A percentile compares a stretch with the other conserved stretches of the same genome.
phyloP scores from a whole-genome alignment of 2,888 invertebrate genomes.

The Lobophora halterata region DNA sequence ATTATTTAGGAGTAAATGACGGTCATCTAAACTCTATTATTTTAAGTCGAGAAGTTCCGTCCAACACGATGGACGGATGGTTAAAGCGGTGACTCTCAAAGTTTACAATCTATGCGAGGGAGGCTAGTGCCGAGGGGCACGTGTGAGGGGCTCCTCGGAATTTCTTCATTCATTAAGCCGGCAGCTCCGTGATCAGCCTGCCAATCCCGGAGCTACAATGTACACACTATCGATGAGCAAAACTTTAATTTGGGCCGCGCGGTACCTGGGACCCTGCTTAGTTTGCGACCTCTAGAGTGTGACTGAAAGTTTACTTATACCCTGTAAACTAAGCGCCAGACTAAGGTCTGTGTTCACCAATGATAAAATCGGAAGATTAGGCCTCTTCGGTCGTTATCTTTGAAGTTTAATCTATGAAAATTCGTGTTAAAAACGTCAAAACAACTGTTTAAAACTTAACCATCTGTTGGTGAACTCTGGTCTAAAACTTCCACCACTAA shows the following conservation, averaged over 20 bases:
- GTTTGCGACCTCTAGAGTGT: slow-evolving; percentile 57
- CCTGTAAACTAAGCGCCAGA: too few species aligned
- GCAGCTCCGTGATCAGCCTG: slow-evolving; percentile 67
- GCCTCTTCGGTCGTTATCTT: too few species aligned
- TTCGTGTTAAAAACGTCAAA: too few species aligned
- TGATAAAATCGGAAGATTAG: too few species aligned
- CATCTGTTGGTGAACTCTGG: too few species aligned
- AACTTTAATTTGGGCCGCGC: slow-evolving; percentile 72
- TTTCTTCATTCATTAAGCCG: slow-evolving; percentile 78
- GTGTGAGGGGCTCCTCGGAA: slow-evolving; percentile 60
- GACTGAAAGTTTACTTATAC: slow-evolving; percentile 62
- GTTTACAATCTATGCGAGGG: slow-evolving; percentile 62
- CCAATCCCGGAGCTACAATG: slow-evolving; percentile 57
- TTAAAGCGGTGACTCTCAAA: slow-evolving; percentile 39
- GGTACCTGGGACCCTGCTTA: slow-evolving; percentile 68
- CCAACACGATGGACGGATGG: slow-evolving; percentile 21
- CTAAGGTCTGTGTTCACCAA: too few species aligned
- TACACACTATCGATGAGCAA: slow-evolving; percentile 61
- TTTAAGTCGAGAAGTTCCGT: slow-evolving; percentile 19
- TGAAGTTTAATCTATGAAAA: too few species aligned
- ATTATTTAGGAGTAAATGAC: slow-evolving; percentile 30
- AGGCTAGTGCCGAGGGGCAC: slow-evolving; percentile 46
- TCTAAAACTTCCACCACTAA: slow-evolving; percentile 40
- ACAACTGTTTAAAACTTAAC: too few species aligned
- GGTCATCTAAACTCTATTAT: slow-evolving; percentile 20